phyloP scores from a whole-genome alignment of 2,888 invertebrate species.

The Pilophorus perplexus region DNA sequence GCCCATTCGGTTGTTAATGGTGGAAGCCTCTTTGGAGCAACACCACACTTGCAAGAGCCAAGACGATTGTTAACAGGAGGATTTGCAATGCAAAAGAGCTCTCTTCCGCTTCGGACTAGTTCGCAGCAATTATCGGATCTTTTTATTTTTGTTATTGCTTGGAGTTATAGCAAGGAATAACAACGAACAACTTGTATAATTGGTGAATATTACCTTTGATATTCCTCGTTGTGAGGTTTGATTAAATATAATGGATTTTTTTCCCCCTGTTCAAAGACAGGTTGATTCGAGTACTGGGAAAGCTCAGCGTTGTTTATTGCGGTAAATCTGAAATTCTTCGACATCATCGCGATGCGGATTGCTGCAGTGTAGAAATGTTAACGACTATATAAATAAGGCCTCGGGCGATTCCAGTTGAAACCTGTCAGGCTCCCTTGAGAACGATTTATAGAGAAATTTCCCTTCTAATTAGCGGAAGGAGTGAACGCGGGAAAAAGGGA shows the following conservation, averaged over 20 bases:
- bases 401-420: neutral
- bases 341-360: too few relatives aligned
- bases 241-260: too few relatives aligned
- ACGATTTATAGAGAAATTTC: constrained; percentile 37
- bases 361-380: too few relatives aligned
- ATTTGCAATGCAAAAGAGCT: constrained; percentile 20
- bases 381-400: too few relatives aligned
- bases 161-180: too few relatives aligned
- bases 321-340: too few relatives aligned
- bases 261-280: too few relatives aligned
- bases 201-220: too few relatives aligned
- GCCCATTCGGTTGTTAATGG: constrained; percentile 24
- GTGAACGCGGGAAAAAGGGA: constrained; percentile 5
- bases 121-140: constrained; percentile 8
- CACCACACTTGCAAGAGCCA: neutral
- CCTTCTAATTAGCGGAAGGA: constrained; percentile 31
- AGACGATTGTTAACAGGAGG: constrained; percentile 8
- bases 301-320: too few relatives aligned
- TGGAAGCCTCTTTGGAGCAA: neutral
- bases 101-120: neutral
- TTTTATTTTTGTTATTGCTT: constrained; percentile 7
- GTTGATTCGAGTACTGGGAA: too few relatives aligned
- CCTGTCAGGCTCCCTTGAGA: constrained; percentile 13
- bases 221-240: too few relatives aligned
- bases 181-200: too few relatives aligned